Conservation (phyloP, 2,888 invertebrate species). For the Oxycera nigricornis region DNA sequence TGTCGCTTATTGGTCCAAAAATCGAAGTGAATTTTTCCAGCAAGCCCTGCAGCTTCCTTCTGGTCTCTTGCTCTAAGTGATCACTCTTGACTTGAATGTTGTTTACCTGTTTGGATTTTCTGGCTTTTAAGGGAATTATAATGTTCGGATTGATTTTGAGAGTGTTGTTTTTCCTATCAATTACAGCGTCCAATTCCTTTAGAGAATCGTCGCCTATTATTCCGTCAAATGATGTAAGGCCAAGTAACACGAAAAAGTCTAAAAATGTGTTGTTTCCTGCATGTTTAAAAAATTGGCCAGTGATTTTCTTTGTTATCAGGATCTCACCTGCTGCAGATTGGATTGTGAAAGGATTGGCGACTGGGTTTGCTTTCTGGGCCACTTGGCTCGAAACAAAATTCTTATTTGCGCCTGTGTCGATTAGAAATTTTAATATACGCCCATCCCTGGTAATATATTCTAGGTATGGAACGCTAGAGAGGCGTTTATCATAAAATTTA, state of each 20-base stretch:
- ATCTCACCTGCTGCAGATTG: background rate
- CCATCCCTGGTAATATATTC: slow-evolving; percentile 25
- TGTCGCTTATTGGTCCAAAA: slow-evolving; percentile 43
- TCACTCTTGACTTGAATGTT: background rate
- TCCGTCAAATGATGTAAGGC: slow-evolving; percentile 43
- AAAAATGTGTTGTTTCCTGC: slow-evolving; percentile 33
- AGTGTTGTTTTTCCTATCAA: slow-evolving; percentile 44
- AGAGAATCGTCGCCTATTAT: slow-evolving; percentile 37
- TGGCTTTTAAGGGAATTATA: slow-evolving; percentile 5
- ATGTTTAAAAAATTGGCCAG: slow-evolving; percentile 27
- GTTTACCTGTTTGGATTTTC: slow-evolving; percentile 2
- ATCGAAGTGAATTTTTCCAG: too few relatives aligned
- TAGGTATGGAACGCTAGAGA: slow-evolving; percentile 43
- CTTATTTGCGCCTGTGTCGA: slow-evolving; percentile 35
- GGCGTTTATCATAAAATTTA: slow-evolving; percentile 42
- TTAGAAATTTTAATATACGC: slow-evolving; percentile 17
- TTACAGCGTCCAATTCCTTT: slow-evolving; percentile 44
- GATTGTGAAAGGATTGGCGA: background rate
- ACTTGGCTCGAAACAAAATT: slow-evolving; percentile 23
- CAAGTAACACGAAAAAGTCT: slow-evolving; percentile 42
- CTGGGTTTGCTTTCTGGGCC: background rate
- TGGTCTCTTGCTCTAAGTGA: background rate
- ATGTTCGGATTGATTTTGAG: too few relatives aligned
- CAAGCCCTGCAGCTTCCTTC: too few relatives aligned
- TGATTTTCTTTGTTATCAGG: background rate